Conservation (phyloP, 2,113 vertebrate genomes). For the Psilopogon haemacephalus region DNA sequence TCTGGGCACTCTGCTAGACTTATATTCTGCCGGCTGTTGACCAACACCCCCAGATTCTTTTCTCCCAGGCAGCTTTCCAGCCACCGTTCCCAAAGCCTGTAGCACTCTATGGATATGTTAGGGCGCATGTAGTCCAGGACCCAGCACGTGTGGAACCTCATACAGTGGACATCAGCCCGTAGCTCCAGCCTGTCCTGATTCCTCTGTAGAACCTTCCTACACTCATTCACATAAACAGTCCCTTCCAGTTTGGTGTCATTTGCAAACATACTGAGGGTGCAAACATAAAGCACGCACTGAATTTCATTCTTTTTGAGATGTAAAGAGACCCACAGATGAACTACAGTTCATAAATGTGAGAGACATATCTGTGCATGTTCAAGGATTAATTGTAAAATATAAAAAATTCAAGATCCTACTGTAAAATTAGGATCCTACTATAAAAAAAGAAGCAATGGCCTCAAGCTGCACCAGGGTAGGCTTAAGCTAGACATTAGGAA, state of each 20-base stretch:
- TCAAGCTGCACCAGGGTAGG: too few species aligned
- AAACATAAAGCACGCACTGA: not conserved
- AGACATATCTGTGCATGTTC: not conserved
- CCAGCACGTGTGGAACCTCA: not conserved
- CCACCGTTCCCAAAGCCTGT: too few species aligned
- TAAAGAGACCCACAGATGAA: not conserved
- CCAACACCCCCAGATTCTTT: not conserved
- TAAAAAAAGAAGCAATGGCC: too few species aligned
- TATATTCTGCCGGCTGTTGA: not conserved
- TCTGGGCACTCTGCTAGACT: not conserved
- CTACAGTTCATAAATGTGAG: not conserved
- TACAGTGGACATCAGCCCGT: too few species aligned
- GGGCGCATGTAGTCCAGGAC: not conserved
- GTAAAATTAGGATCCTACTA: not conserved
- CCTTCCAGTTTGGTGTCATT: not conserved
- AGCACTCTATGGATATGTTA: not conserved
- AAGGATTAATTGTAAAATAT: not conserved
- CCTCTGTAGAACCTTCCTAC: too few species aligned
- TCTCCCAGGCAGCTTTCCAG: accelerated
- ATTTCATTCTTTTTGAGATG: not conserved
- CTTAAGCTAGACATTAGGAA: too few species aligned
- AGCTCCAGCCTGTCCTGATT: too few species aligned
- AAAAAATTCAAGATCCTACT: not conserved
- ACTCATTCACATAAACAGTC: not conserved
- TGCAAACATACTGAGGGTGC: not conserved